Conservation (phyloP, 2,113 vertebrate genomes). For the Syrmaticus mikado region DNA sequence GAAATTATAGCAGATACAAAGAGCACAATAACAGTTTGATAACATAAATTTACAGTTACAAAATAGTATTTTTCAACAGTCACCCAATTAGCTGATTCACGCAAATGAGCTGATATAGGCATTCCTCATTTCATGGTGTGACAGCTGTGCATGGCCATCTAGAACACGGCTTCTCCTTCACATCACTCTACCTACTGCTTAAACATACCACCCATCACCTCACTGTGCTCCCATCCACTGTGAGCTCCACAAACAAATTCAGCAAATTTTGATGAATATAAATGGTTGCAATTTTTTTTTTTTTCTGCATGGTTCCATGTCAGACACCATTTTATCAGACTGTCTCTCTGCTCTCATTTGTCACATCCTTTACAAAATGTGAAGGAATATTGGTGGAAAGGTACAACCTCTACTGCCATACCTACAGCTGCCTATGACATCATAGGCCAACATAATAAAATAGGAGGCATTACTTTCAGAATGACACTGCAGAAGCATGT, state of each 20-base stretch:
- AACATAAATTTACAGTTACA: background rate
- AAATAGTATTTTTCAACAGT: background rate
- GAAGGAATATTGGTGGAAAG: background rate
- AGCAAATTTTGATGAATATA: background rate
- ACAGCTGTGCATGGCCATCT: background rate
- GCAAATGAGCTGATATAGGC: background rate
- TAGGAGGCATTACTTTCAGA: background rate
- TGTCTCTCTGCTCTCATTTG: background rate
- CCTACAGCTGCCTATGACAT: background rate
- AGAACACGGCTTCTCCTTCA: background rate
- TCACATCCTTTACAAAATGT: background rate
- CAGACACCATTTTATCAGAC: background rate
- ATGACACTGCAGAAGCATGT: background rate
- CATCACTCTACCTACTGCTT: background rate
- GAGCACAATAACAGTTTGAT: background rate
- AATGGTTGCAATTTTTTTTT: no score
- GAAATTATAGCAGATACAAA: background rate
- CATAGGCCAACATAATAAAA: background rate
- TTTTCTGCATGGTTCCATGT: background rate
- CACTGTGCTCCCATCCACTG: background rate
- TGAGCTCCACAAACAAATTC: background rate
- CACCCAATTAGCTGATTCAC: background rate
- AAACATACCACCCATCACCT: background rate
- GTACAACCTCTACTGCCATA: background rate
- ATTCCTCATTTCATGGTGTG: background rate